Percentiles rank a stretch among this genome's conserved stretches.
Evolutionary conservation across 2,888 invertebrate species (phyloP).

Genomic region (Lobophora halterata): DNA sequence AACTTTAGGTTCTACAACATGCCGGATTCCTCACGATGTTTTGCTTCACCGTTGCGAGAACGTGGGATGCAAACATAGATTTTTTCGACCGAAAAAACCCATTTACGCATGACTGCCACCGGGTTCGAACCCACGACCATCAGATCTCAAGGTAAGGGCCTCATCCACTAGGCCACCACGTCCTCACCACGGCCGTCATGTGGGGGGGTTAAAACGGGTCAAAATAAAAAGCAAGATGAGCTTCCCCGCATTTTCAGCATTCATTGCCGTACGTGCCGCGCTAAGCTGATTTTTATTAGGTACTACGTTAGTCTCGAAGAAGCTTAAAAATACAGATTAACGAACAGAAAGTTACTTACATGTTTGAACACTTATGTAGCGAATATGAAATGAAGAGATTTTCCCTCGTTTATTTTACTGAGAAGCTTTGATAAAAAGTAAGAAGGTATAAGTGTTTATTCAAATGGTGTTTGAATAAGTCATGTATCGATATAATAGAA

Average conservation of each 20-base stretch:
- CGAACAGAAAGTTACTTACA: conserved; percentile 46
- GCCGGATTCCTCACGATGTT: too few species aligned
- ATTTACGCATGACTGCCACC: too few species aligned
- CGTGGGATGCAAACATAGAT: too few species aligned
- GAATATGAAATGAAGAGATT: conserved; percentile 32
- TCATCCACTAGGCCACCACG: too few species aligned
- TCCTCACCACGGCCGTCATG: too few species aligned
- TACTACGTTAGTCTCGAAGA: too few species aligned
- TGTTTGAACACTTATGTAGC: conserved; percentile 31
- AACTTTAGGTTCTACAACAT: too few species aligned
- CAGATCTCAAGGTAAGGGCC: too few species aligned
- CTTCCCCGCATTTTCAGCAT: conserved; percentile 50
- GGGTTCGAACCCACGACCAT: too few species aligned
- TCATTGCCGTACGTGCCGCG: conserved; percentile 56
- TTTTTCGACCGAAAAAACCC: too few species aligned
- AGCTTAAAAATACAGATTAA: conserved; percentile 63
- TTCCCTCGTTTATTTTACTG: conserved; percentile 8
- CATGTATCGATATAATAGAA: too few species aligned
- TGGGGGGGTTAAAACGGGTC: conserved; percentile 29
- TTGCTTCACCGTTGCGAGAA: too few species aligned
- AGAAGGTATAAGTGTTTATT: not conserved
- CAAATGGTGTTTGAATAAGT: not conserved
- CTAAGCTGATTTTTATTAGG: conserved; percentile 76
- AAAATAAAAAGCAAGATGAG: conserved; percentile 34
- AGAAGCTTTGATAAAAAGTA: conserved; percentile 6